These are phyloP conservation scores for Semotilus atromaculatus DNA, from an alignment of 2,797 vertebrate genomes.

Conservation along the genomic window DNA sequence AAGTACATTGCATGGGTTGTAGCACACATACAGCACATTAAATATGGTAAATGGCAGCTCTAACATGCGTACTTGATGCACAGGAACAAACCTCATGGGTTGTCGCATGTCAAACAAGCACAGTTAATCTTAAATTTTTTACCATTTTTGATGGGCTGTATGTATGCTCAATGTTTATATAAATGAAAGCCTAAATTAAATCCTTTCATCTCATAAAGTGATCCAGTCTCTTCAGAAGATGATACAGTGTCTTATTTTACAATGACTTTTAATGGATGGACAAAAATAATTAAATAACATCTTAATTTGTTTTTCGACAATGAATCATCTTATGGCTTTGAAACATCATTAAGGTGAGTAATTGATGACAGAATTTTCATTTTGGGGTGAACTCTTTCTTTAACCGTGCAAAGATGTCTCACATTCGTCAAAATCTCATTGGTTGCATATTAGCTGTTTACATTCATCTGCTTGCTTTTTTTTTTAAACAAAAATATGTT, in stretches of 20 bases:
- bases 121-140: neutral
- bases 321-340: neutral
- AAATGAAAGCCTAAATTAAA: neutral
- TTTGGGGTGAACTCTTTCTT: neutral
- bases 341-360: neutral
- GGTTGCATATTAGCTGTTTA: conserved; percentile 57
- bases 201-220: neutral
- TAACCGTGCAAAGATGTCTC: neutral
- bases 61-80: neutral
- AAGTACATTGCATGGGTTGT: neutral
- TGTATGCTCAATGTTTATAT: neutral
- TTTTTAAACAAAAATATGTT: conserved; percentile 40
- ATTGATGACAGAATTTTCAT: neutral
- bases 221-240: neutral
- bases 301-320: neutral
- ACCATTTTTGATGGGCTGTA: neutral
- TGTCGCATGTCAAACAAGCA: neutral
- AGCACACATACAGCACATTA: neutral
- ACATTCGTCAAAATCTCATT: conserved; percentile 6
- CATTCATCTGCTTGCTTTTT: conserved; percentile 58
- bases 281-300: neutral
- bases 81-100: neutral
- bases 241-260: neutral
- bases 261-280: neutral
- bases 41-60: neutral